phyloP scores from a whole-genome alignment of 2,113 vertebrate species.

The Macquaria ambigua region DNA sequence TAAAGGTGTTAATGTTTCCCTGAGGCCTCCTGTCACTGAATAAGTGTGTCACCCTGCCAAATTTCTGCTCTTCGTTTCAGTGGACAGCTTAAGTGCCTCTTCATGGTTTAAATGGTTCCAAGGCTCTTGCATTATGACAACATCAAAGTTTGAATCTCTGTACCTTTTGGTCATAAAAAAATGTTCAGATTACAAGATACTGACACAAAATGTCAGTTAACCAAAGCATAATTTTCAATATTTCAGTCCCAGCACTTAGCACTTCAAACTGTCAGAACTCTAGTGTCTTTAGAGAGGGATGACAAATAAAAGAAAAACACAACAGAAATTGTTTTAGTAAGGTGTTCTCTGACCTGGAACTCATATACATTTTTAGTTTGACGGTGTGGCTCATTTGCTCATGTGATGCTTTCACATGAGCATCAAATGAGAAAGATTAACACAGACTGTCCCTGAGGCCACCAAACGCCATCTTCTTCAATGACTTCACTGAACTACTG shows the following conservation, averaged over 20 bases:
- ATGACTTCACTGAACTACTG: no score
- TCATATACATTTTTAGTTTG: neutral
- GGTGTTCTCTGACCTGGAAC: neutral
- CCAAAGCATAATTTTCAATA: neutral
- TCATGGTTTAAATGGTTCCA: slow-evolving; percentile 30
- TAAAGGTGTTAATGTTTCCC: slow-evolving; percentile 32
- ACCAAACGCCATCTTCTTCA: no score
- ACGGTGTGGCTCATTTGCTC: neutral
- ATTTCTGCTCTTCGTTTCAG: slow-evolving; percentile 24
- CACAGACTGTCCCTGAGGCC: no score
- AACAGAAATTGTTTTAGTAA: no score
- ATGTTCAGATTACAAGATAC: neutral
- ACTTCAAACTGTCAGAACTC: neutral
- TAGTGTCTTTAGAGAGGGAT: no score
- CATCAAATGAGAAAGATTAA: neutral
- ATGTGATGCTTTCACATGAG: no score
- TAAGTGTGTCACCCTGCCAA: neutral
- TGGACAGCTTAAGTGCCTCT: slow-evolving; percentile 63
- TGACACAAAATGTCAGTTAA: slow-evolving; percentile 9
- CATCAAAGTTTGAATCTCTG: neutral
- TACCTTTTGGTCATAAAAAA: neutral
- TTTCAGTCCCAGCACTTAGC: neutral
- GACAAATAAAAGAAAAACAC: neutral
- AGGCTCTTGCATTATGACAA: slow-evolving; percentile 11
- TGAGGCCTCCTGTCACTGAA: slow-evolving; percentile 15